These are phyloP conservation scores for Zoanthus gigantus DNA, from an alignment of 92 coral and sea anemone species.

Conservation along the genomic window DNA sequence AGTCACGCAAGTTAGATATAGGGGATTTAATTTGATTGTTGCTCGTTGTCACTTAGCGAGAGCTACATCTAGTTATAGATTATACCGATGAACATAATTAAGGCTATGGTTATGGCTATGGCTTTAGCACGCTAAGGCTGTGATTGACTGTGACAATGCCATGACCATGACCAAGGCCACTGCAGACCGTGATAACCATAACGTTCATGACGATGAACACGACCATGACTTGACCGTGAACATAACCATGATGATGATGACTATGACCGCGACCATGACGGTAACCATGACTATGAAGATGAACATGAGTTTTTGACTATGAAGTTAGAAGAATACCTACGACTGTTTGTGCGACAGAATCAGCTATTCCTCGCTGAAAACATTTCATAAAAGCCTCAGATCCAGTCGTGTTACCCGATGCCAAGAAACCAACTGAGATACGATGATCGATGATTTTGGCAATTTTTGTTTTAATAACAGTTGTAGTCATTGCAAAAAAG, in stretches of 20 bases:
- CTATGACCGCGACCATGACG: neutral
- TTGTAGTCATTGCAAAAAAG: neutral
- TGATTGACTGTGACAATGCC: too few species aligned
- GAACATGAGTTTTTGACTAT: neutral
- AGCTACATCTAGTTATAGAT: too few species aligned
- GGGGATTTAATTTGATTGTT: too few species aligned
- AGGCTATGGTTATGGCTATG: too few species aligned
- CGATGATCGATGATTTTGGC: slow-evolving; percentile 35
- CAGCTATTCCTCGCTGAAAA: slow-evolving; percentile 32
- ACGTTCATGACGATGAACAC: neutral
- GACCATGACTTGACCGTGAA: too few species aligned
- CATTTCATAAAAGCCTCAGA: slow-evolving; percentile 12
- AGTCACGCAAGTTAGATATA: too few species aligned
- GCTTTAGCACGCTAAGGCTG: too few species aligned
- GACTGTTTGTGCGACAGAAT: neutral
- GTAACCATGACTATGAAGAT: neutral
- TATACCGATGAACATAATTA: too few species aligned
- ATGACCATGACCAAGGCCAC: neutral
- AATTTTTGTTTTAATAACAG: neutral
- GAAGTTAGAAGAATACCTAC: neutral
- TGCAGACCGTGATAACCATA: neutral
- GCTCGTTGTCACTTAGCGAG: too few species aligned
- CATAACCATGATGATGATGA: neutral
- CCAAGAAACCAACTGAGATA: slow-evolving; percentile 15
- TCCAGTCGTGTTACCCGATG: slow-evolving; percentile 24